These are phyloP conservation scores for Galendromus occidentalis DNA, from an alignment of 1,140 invertebrate genomes.

Conservation along the genomic window DNA sequence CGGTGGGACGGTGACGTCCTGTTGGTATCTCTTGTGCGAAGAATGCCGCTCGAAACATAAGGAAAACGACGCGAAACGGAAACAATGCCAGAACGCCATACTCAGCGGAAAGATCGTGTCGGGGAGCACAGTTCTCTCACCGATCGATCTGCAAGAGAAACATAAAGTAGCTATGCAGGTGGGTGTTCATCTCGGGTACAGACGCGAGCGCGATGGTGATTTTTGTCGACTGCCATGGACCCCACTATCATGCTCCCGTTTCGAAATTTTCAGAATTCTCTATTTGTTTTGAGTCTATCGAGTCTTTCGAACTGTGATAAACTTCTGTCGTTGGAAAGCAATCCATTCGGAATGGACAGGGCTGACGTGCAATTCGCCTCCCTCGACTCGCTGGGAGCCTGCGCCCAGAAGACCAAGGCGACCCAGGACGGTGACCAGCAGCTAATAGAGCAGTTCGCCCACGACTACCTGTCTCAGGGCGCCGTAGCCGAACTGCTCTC, in stretches of 20 bases:
- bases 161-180: slow-evolving; percentile 10
- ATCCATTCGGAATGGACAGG: not conserved
- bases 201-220: slow-evolving; percentile 10
- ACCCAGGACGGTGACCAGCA: not conserved
- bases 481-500: slow-evolving; percentile 10
- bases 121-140: slow-evolving; percentile 17
- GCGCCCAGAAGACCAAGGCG: not conserved
- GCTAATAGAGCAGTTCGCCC: slow-evolving; percentile 7
- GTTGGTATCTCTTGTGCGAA: slow-evolving; percentile 82
- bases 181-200: not conserved
- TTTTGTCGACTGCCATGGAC: no score
- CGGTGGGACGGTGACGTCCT: slow-evolving; percentile 53
- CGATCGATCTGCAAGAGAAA: slow-evolving; percentile 10
- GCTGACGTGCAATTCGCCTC: not conserved
- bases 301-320: slow-evolving; percentile 7
- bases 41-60: slow-evolving; percentile 62
- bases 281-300: slow-evolving; percentile 5
- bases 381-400: not conserved
- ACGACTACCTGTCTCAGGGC: slow-evolving; percentile 10
- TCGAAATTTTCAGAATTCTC: not conserved
- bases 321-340: not conserved
- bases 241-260: not conserved
- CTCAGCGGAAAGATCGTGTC: slow-evolving; percentile 19
- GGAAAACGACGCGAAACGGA: slow-evolving; percentile 24
- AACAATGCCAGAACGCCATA: slow-evolving; percentile 26